A percentile compares a stretch with the other conserved stretches of the same genome.
These are phyloP conservation scores for Physeter macrocephalus DNA, from an alignment of 2,113 vertebrate genomes.

Conservation along the genomic window DNA sequence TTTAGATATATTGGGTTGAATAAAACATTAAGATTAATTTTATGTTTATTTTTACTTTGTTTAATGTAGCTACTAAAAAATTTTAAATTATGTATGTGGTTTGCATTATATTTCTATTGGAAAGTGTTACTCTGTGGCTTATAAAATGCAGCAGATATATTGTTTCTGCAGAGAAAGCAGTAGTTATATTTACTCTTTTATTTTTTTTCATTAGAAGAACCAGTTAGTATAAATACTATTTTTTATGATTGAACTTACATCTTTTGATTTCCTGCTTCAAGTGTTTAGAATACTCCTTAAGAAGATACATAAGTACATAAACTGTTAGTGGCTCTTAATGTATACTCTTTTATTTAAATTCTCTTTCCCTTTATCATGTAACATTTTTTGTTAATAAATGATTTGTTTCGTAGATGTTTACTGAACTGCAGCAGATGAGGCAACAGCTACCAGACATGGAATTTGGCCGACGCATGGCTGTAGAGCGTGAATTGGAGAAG, in stretches of 20 bases:
- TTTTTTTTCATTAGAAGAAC: neutral
- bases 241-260: conserved; percentile 11
- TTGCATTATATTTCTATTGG: neutral
- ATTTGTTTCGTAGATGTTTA: conserved; percentile 91
- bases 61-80: conserved; percentile 7
- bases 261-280: neutral
- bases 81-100: conserved; percentile 6
- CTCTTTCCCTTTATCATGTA: neutral
- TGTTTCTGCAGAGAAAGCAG: conserved; percentile 11
- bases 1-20: neutral
- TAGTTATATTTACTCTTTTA: neutral
- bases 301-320: neutral
- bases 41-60: neutral
- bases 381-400: conserved; percentile 28
- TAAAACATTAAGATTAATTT: conserved; percentile 24
- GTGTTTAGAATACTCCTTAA: conserved; percentile 23
- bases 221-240: neutral
- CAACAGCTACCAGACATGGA: conserved; percentile 99
- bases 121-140: conserved; percentile 10
- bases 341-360: conserved; percentile 37
- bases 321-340: neutral
- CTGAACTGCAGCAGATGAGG: conserved; percentile 98
- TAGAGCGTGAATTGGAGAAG: conserved; percentile 96
- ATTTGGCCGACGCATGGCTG: conserved; percentile 97
- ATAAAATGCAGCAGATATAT: neutral